Conservation (phyloP, 2,888 invertebrate species). For the Pseudoips prasinana region DNA sequence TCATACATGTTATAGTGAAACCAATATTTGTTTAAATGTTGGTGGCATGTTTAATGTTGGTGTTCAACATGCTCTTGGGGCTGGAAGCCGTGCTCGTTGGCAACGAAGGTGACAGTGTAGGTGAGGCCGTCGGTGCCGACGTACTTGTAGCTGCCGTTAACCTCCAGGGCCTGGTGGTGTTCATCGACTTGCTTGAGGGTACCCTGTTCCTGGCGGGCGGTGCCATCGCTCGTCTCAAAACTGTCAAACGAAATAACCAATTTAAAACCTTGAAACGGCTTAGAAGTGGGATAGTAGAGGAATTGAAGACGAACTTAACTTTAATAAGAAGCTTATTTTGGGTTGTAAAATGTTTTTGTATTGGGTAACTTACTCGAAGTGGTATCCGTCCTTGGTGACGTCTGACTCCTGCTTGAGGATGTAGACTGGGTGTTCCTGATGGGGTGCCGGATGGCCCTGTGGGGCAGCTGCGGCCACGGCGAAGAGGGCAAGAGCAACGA, state of each 20-base stretch:
- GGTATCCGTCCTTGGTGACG: conserved; percentile 26
- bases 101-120: conserved; percentile 78
- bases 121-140: conserved; percentile 76
- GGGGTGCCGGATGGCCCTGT: conserved; percentile 28
- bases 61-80: conserved; percentile 68
- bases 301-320: no score
- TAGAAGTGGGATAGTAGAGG: no score
- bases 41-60: conserved; percentile 33
- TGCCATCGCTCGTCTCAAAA: conserved; percentile 79
- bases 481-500: conserved; percentile 39
- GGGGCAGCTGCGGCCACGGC: conserved; percentile 46
- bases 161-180: conserved; percentile 73
- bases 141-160: conserved; percentile 79
- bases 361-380: conserved; percentile 24
- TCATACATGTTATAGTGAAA: conserved; percentile 14
- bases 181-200: conserved; percentile 75
- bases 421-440: conserved; percentile 37
- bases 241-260: conserved; percentile 33
- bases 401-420: conserved; percentile 25
- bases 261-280: no score
- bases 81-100: conserved; percentile 83
- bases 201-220: conserved; percentile 75
- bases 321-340: no score
- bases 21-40: conserved; percentile 13
- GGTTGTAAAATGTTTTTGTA: no score